Evolutionary conservation across 2,888 invertebrate genomes (phyloP), one percentile per base, ranked within the genome.

Genomic region (Polia nebulosa): DNA sequence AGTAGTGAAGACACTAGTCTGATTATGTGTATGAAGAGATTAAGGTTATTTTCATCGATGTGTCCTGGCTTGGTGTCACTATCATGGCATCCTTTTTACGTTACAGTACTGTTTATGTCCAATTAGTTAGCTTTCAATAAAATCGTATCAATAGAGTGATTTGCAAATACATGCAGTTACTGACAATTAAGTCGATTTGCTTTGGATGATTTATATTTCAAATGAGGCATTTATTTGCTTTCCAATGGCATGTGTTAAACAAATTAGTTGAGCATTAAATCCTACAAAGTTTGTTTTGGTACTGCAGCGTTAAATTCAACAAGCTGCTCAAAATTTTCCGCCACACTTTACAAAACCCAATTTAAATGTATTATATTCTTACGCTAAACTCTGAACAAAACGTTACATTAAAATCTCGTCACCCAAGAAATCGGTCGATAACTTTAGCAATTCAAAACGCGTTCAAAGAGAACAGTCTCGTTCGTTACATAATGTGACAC

Each of bases 401-500:
- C 41, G 32, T 36, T 58, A 53, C 62, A 84, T 82, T 80, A 72
- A 69, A 83, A 82, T 80, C 68, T 69, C 63, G 63, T 76, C 76
- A 67, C 51, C 60, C 53, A 68, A 73, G 72, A 67, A 81, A 73
- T 77, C 70, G 74, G 60, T 78, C 80, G 74, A 81, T 77, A 76
- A 45, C 55, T 74, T 83, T 85, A 88, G 84, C 84, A 88, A 91
- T 91, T 90, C 91, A 75, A 82, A 85, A 80, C 88, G 87, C 91
- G 90, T 87, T 76, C 84, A 80, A 74, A 85, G 85, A 79, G 85
- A 87, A 88, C 87, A 82, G 80, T 87, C 86, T 82, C 86, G 87
- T 88, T 88, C 87, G 87, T 90, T 91, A 90, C 87, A 90, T 88
- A 90, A 92, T 89, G 90, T 88, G 90, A 91, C 91, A 92, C 91